Conservation (phyloP, 1,140 invertebrate genomes). For the Temnothorax curvispinosus region DNA sequence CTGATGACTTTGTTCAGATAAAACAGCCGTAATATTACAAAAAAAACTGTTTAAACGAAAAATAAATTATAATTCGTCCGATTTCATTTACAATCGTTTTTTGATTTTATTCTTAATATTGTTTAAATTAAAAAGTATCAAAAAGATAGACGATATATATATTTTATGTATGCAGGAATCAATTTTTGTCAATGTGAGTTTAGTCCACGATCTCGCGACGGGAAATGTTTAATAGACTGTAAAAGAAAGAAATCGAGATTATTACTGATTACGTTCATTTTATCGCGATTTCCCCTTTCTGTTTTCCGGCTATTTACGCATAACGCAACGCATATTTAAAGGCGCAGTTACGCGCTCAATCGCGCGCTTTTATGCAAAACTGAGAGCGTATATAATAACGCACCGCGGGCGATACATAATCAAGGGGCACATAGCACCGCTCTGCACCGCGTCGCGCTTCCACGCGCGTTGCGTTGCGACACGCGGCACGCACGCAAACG, state of each 20-base stretch:
- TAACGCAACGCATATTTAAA: conserved; percentile 58
- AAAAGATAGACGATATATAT: neutral
- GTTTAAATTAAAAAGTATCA: neutral
- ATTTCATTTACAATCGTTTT: neutral
- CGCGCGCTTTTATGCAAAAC: conserved; percentile 62
- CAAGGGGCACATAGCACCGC: conserved; percentile 10
- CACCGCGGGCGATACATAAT: conserved; percentile 68
- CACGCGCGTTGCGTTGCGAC: conserved; percentile 25
- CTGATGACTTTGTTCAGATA: neutral
- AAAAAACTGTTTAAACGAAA: neutral
- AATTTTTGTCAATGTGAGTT: neutral
- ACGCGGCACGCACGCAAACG: conserved; percentile 48
- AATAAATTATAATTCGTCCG: neutral
- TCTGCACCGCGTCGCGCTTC: neutral
- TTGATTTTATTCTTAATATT: neutral
- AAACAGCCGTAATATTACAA: neutral
- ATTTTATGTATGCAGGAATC: neutral
- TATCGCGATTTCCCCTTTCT: conserved; percentile 42
- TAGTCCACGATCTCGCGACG: neutral
- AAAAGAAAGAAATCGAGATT: neutral
- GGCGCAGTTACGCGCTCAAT: conserved; percentile 61
- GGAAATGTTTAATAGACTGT: neutral
- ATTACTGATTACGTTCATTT: conserved; percentile 14
- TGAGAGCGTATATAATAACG: conserved; percentile 68
- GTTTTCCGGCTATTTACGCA: conserved; percentile 26